These are phyloP conservation scores for Theodoxus fluviatilis DNA, from an alignment of 2,888 invertebrate genomes.

Conservation along the genomic window DNA sequence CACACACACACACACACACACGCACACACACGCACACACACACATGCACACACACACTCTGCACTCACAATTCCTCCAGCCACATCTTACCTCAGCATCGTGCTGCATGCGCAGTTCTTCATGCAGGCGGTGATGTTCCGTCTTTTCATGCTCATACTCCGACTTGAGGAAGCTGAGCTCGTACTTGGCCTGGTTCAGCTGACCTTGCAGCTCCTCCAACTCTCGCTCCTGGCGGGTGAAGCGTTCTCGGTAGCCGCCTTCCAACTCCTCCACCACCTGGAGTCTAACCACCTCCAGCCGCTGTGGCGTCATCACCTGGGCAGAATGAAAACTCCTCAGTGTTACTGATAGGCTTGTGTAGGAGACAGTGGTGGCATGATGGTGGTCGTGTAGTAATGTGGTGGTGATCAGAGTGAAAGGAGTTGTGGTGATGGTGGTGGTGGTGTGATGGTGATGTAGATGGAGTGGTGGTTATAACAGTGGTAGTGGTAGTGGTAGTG, in stretches of 20 bases:
- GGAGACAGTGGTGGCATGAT: too few relatives aligned
- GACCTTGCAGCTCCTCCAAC: constrained; percentile 51
- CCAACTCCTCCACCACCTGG: constrained; percentile 58
- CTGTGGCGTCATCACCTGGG: constrained; percentile 55
- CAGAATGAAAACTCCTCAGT: constrained; percentile 3
- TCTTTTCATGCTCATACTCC: constrained; percentile 62
- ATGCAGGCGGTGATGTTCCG: constrained; percentile 51
- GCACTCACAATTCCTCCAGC: neutral
- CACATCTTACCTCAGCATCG: constrained; percentile 60
- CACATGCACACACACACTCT: neutral
- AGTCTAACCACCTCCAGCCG: constrained; percentile 56
- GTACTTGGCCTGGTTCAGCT: constrained; percentile 59
- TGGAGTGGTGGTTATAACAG: too few relatives aligned
- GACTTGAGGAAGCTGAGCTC: constrained; percentile 63
- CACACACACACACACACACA: too few relatives aligned
- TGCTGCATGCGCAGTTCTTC: constrained; percentile 60
- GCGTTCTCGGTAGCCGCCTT: constrained; percentile 54
- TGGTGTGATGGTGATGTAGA: too few relatives aligned
- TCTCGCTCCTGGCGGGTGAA: constrained; percentile 55
- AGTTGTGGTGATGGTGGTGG: too few relatives aligned
- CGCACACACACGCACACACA: too few relatives aligned
- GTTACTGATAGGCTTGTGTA: too few relatives aligned
- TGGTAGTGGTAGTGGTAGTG: too few relatives aligned
- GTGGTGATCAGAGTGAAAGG: too few relatives aligned
- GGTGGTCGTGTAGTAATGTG: too few relatives aligned